Conservation (phyloP, 1,140 invertebrate genomes). For the Aphelinus certus region DNA sequence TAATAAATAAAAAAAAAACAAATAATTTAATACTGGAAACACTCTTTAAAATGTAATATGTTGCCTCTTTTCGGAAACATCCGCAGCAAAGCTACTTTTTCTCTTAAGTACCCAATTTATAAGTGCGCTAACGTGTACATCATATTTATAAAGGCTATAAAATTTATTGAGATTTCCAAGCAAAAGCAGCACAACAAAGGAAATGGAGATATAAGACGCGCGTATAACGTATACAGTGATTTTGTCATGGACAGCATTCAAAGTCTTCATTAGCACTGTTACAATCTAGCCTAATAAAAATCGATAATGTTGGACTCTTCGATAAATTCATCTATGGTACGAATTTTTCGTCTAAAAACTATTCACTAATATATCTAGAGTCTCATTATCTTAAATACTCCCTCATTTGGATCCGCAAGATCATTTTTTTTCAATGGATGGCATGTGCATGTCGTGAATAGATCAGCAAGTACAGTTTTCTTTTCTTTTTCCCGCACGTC, state of each 20-base stretch:
- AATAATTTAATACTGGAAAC: conserved; percentile 9
- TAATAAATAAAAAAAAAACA: neutral
- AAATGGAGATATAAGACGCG: conserved; percentile 3
- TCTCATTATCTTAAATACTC: conserved; percentile 32
- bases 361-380: conserved; percentile 43
- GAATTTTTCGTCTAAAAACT: conserved; percentile 43
- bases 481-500: neutral
- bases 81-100: neutral
- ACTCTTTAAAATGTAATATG: conserved; percentile 1
- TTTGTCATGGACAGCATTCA: conserved; percentile 33
- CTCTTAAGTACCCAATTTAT: conserved; percentile 9
- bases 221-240: conserved; percentile 24
- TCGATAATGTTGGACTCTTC: conserved; percentile 49
- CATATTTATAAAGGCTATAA: conserved; percentile 13
- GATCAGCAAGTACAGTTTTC: neutral
- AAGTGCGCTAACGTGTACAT: neutral
- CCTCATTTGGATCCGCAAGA: conserved; percentile 13
- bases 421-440: conserved; percentile 13
- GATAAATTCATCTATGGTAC: conserved; percentile 47
- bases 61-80: neutral
- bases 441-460: conserved; percentile 12
- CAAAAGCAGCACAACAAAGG: conserved; percentile 8
- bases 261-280: conserved; percentile 40
- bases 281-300: conserved; percentile 47
- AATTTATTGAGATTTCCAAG: conserved; percentile 4